phyloP scores from a whole-genome alignment of 2,797 vertebrate species.

The Pristis pectinata region DNA sequence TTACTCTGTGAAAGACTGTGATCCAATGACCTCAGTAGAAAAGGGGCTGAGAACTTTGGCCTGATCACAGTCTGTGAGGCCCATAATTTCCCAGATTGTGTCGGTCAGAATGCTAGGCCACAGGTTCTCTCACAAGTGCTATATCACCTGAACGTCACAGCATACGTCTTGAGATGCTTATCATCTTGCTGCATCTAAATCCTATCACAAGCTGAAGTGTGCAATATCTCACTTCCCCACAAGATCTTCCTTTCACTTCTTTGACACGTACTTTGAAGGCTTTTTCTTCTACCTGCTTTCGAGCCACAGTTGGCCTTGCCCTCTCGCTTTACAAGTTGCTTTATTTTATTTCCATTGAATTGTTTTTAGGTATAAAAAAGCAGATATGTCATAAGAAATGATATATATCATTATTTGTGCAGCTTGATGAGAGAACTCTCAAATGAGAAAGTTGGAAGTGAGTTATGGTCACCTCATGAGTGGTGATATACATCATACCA shows the following conservation, averaged over 20 bases:
- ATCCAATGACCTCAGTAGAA: not conserved
- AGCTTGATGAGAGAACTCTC: slow-evolving; percentile 9
- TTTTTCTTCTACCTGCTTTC: not conserved
- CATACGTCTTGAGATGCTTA: not conserved
- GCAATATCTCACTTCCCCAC: not conserved
- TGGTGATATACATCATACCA: not conserved
- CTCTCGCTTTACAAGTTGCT: not conserved
- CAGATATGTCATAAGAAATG: not conserved
- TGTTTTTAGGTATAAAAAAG: slow-evolving; percentile 19
- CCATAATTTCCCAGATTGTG: not conserved
- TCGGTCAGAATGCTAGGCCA: not conserved
- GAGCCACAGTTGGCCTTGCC: not conserved
- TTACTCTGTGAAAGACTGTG: not conserved
- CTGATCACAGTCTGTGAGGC: not conserved
- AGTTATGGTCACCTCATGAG: slow-evolving; percentile 14
- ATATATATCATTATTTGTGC: slow-evolving; percentile 6
- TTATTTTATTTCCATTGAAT: not conserved
- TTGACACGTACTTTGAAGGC: not conserved
- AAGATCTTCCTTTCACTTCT: not conserved
- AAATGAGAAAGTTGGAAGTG: slow-evolving; percentile 24
- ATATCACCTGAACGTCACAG: not conserved
- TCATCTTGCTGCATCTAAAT: not conserved
- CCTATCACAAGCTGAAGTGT: not conserved
- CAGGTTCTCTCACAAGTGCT: not conserved
- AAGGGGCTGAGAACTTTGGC: no score